Base-by-base conservation (phyloP, 2,797 vertebrate species). In the Lindbergichthys nudifrons region DNA sequence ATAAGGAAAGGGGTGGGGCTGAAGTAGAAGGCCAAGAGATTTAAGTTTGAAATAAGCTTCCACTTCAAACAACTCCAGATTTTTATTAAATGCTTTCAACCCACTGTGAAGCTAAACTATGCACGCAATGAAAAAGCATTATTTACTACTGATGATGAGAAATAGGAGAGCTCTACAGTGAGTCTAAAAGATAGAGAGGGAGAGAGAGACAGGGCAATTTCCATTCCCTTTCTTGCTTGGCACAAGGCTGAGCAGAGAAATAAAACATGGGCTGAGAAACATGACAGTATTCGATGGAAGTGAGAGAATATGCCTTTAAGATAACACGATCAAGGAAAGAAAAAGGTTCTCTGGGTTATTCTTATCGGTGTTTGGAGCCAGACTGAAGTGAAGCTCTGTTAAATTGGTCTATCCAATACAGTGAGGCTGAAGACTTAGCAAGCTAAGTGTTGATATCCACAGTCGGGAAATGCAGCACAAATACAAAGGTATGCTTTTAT, bases 61-160 rank as follows among this genome's bases (percentile, higher is more conserved):
- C 57, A 89, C 89, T 92, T 93, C 90, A 93, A 92, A 93, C 79
- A 75, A 54, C 43, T 77, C 16, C 15, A 65, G 65, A 88, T 90
- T 93, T 92, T 87, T 73, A 90, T 87, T 83, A 89, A 90, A 88
- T 56, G 54, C 82, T 88, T 92, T 79, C 83, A 89, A 87, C 85
- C 82, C 74, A 82, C 64, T 65, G 82, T 77, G 70, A 70, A 72
- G 73, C 23, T 56, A 56, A 65, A 78, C 56, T 62, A 81, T 63
- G 70, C 42, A 52, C 12, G 19, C 68, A 86, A 93, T 94, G 89
- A 94, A 93, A 94, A 88, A 70, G 90, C 92, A 93, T 94, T 92
- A 94, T 94, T 94, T 91, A 94, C 91, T 14, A 88, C 41, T 23
- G 74, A 83, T 78, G 8, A 36, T 36, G 85, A 77, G 48, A 58